Percentiles rank a stretch among this genome's conserved stretches.
Conservation (phyloP, 2,797 vertebrate genomes). For the Psittacula echo region DNA sequence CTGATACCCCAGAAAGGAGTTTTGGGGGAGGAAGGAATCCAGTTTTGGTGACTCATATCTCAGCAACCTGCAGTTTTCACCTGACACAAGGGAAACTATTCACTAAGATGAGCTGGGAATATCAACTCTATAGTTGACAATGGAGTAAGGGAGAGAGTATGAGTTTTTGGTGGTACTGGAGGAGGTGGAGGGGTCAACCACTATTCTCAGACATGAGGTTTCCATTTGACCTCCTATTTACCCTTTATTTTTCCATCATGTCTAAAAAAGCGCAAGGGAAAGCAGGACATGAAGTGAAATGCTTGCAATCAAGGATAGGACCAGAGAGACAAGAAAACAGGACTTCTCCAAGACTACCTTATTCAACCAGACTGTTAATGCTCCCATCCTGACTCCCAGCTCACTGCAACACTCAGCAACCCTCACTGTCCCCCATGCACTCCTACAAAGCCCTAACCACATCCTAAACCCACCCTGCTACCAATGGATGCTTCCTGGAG, state of each 20-base stretch:
- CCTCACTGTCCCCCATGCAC: not conserved
- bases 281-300: not conserved
- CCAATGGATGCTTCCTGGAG: not conserved
- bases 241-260: not conserved
- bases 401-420: not conserved
- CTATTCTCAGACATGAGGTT: not conserved
- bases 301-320: not conserved
- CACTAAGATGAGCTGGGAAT: not conserved
- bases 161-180: not conserved
- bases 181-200: not conserved
- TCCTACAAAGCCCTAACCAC: not conserved
- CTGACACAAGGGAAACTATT: not conserved
- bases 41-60: not conserved
- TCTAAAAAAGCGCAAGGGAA: not conserved
- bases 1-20: not conserved
- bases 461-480: not conserved
- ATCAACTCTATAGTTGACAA: accelerated
- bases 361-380: not conserved
- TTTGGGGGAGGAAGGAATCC: not conserved
- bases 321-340: not conserved
- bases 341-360: not conserved
- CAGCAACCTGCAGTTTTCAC: not conserved
- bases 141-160: not conserved
- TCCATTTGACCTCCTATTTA: not conserved
- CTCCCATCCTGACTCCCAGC: not conserved